Percentiles rank a stretch among this genome's conserved stretches.
Evolutionary conservation across 2,797 vertebrate genomes (phyloP).

Genomic region (Stomatorhinus walkeri): DNA sequence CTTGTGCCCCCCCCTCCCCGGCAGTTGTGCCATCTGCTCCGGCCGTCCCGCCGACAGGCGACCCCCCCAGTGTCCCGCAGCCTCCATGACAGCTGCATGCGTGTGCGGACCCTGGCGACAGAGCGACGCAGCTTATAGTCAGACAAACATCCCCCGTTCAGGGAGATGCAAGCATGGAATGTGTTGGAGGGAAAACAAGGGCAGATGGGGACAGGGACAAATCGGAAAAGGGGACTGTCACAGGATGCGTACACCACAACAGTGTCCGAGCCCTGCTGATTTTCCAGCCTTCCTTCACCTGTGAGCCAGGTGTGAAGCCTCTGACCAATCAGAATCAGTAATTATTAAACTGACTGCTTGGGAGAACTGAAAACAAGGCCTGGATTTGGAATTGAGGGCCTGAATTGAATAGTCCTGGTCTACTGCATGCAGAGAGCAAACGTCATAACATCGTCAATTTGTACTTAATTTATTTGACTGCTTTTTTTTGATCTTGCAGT

Average conservation of each 20-base stretch:
- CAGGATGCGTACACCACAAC: background rate
- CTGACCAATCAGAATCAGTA: too few relatives aligned
- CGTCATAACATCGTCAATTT: background rate
- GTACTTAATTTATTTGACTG: background rate
- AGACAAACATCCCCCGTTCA: background rate
- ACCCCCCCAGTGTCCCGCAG: background rate
- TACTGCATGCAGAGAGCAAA: background rate
- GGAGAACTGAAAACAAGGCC: too few relatives aligned
- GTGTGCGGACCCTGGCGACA: background rate
- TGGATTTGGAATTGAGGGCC: too few relatives aligned
- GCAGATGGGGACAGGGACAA: background rate
- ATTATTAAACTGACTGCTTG: too few relatives aligned
- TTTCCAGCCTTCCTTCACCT: too few relatives aligned
- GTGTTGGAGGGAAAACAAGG: background rate
- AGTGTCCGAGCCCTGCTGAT: background rate
- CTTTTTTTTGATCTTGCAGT: background rate
- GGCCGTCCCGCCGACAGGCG: background rate
- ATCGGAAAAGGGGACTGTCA: background rate
- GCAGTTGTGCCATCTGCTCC: background rate
- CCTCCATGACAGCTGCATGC: background rate
- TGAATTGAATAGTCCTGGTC: too few relatives aligned
- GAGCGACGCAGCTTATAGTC: background rate
- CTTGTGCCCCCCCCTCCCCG: too few relatives aligned
- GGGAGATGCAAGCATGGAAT: background rate
- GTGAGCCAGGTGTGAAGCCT: too few relatives aligned